Evolutionary conservation across 2,797 vertebrate genomes (phyloP).

Genomic region (Jordanella pulchra): DNA sequence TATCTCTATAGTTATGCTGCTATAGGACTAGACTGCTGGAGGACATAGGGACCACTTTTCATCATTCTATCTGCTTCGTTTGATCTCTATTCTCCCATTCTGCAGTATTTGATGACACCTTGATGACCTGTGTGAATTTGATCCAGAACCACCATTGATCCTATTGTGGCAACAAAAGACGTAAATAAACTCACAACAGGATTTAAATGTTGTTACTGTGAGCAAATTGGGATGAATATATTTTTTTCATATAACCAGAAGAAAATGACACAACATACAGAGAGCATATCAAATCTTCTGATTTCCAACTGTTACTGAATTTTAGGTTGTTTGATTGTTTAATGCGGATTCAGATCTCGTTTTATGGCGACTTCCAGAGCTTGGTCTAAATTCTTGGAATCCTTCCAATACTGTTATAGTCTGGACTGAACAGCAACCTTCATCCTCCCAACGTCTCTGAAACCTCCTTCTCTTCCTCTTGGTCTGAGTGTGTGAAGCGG

Average conservation of each 20-base stretch:
- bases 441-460: too few relatives aligned
- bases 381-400: neutral
- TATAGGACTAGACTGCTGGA: too few relatives aligned
- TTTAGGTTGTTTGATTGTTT: neutral
- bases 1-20: too few relatives aligned
- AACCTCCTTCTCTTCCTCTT: slow-evolving; percentile 41
- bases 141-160: too few relatives aligned
- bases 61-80: too few relatives aligned
- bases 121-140: too few relatives aligned
- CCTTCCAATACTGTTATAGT: too few relatives aligned
- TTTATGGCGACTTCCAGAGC: neutral
- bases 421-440: neutral
- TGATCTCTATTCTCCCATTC: too few relatives aligned
- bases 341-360: neutral
- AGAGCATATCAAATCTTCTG: too few relatives aligned
- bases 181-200: neutral
- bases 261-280: too few relatives aligned
- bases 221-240: neutral
- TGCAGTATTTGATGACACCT: too few relatives aligned
- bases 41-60: too few relatives aligned
- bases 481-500: slow-evolving; percentile 20
- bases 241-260: neutral
- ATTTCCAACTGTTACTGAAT: neutral
- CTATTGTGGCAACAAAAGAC: neutral
- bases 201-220: neutral